phyloP scores from a whole-genome alignment of 2,113 vertebrate species.

The Dryoscopus gambensis region DNA sequence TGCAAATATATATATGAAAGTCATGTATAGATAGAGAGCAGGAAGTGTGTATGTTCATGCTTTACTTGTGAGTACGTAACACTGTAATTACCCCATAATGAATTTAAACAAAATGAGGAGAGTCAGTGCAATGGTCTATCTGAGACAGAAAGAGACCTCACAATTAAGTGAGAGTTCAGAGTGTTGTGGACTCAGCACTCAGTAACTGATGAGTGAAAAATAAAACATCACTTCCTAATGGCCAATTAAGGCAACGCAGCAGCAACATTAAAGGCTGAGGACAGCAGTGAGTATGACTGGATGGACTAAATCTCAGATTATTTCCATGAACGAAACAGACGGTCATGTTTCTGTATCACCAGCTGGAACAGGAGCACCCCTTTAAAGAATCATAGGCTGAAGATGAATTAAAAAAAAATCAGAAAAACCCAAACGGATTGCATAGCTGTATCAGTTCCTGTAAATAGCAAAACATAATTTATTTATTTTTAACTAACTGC shows the following conservation, averaged over 20 bases:
- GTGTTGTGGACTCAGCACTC: background rate
- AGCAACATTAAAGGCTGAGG: background rate
- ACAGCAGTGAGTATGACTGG: background rate
- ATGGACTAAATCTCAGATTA: background rate
- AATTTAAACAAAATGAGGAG: background rate
- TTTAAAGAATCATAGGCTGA: background rate
- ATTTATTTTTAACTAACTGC: constrained; percentile 9
- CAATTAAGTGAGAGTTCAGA: background rate
- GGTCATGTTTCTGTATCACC: background rate
- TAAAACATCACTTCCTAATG: background rate
- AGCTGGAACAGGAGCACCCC: background rate
- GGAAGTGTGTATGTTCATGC: background rate
- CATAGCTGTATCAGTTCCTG: background rate
- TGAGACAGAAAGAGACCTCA: background rate
- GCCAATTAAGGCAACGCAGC: background rate
- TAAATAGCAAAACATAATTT: background rate
- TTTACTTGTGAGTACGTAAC: background rate
- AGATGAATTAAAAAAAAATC: background rate
- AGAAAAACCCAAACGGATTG: background rate
- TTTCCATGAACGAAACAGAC: background rate
- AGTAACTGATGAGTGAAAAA: background rate
- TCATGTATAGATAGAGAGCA: background rate
- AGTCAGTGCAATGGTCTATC: background rate
- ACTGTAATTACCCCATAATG: background rate
- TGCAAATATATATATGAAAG: background rate